These are phyloP conservation scores for Ginglymostoma cirratum DNA, from an alignment of 2,113 vertebrate genomes.

Conservation along the genomic window DNA sequence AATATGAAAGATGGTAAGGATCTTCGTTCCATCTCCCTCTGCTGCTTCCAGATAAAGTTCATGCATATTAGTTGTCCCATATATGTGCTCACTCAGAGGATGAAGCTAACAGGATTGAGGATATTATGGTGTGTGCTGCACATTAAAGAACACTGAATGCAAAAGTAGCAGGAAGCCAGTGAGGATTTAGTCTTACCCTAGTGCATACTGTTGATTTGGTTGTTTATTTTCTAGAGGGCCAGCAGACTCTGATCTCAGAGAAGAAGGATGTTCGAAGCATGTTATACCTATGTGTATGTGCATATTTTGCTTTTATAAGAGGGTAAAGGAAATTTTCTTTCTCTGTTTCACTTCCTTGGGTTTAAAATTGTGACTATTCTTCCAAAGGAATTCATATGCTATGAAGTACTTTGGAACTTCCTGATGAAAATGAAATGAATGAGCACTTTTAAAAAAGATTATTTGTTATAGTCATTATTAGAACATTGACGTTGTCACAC, in stretches of 20 bases:
- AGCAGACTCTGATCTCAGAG: background rate
- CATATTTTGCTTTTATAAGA: background rate
- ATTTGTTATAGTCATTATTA: conserved; percentile 1
- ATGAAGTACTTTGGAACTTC: background rate
- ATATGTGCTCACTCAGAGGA: background rate
- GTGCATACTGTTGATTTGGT: background rate
- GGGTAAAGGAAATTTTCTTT: background rate
- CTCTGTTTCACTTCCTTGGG: background rate
- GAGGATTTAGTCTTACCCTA: background rate
- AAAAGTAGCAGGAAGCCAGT: background rate
- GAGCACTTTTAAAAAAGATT: background rate
- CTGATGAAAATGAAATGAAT: background rate
- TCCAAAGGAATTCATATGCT: background rate
- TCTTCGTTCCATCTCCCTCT: background rate
- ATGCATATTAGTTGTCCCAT: background rate
- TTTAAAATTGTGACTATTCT: background rate
- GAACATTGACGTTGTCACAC: background rate
- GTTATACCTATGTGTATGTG: background rate
- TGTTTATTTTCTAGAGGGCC: background rate
- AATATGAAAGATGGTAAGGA: background rate
- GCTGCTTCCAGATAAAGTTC: background rate
- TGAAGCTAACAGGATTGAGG: background rate
- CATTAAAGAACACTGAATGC: background rate
- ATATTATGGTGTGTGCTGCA: background rate
- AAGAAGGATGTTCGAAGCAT: background rate